Evolutionary conservation across 2,113 vertebrate species (phyloP), one percentile per base, ranked within the genome.

Genomic region (Campylomormyrus tamandua): DNA sequence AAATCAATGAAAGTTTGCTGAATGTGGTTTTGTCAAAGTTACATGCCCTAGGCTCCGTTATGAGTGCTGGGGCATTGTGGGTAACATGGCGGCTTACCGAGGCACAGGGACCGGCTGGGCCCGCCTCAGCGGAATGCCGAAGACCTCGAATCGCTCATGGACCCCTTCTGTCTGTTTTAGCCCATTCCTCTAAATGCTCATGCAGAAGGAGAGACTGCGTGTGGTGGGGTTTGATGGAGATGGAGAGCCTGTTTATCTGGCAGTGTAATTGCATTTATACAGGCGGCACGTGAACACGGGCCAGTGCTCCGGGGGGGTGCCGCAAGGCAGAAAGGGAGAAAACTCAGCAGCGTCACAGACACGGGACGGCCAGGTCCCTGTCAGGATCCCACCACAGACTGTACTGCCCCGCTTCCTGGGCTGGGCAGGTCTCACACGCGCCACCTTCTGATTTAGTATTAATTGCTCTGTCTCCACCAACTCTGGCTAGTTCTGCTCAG

Each of bases 371-470:
- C 92, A 89, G 45, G 4, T 88, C 93, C 92, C 91, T 56, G 83
- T 77, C 90, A 56, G 92, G 94, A 95, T 94, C 93, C 93, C 92
- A 94, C 94, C 94, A 93, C 90, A 88, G 91, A 90, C 93, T 92
- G 94, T 93, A 94, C 93, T 94, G 93, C 92, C 92, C 94, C 3
- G 42, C 87, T 89, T 92, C 92, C 92, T 24, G 0, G 49, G 27
- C 48, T 13, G 84, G 39, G 21, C 39, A 9, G 15, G 35, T 42
- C 11, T 2, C 2, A 0, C 80, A 42, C 42, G 3, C 35, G 1
- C 24, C 31, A 56, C 11, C 7, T 21, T 58, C 53, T 39, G 42
- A 15, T 24, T 24, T 9, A 39, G 1, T 39, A 58, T 56, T 88
- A 15, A 62, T 56, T 21, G 52, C 56, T 62, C 13, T 62, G 8